These are phyloP conservation scores for Drosophila auraria DNA, from an alignment of 1,140 invertebrate genomes.

Conservation along the genomic window DNA sequence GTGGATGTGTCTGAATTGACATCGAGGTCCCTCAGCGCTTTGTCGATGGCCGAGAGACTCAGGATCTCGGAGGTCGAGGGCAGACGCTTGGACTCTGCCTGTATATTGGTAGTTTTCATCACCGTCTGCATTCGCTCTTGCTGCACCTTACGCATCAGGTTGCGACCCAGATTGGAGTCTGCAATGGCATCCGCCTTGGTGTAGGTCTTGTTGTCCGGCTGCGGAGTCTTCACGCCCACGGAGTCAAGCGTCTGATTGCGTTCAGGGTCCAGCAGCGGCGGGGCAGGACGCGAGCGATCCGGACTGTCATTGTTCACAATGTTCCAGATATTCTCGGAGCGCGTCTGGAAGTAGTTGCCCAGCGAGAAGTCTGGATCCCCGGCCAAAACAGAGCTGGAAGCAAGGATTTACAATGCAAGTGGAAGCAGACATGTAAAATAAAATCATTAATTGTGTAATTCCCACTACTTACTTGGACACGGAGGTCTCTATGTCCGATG, in stretches of 20 bases:
- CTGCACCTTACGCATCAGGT: conserved; percentile 57
- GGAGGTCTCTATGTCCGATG: conserved; percentile 62
- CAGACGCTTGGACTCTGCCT: conserved; percentile 28
- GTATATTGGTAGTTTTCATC: conserved; percentile 9
- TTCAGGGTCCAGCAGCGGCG: conserved; percentile 22
- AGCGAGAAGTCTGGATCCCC: conserved; percentile 77
- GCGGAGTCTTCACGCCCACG: conserved; percentile 48
- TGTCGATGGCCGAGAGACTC: conserved; percentile 76
- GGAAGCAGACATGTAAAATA: no score
- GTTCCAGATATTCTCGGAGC: conserved; percentile 72
- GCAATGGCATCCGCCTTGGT: conserved; percentile 47
- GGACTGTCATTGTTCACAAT: conserved; percentile 56
- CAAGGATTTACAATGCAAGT: neutral
- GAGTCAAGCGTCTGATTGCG: neutral
- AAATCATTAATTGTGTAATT: neutral
- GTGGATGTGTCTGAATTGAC: conserved; percentile 67
- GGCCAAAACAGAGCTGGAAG: conserved; percentile 62
- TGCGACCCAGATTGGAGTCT: conserved; percentile 38
- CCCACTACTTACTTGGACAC: conserved; percentile 63
- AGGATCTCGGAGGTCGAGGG: conserved; percentile 67
- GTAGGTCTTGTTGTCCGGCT: conserved; percentile 75
- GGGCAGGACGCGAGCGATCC: conserved; percentile 17
- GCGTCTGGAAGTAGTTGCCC: conserved; percentile 75
- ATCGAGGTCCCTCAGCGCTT: conserved; percentile 64
- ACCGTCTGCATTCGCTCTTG: conserved; percentile 44